phyloP scores from a whole-genome alignment of 2,888 invertebrate genomes.

The Oligia latruncula region DNA sequence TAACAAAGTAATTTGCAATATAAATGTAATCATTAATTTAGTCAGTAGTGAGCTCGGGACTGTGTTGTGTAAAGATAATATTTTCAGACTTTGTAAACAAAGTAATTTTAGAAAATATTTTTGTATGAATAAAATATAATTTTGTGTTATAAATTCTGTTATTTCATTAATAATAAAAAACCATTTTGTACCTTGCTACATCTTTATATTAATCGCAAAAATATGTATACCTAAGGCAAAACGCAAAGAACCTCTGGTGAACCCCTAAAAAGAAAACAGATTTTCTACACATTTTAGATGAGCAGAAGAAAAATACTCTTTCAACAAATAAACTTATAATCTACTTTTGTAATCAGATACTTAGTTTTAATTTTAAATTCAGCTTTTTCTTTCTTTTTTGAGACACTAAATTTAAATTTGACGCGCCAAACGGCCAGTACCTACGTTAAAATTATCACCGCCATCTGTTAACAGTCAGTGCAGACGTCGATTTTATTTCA shows the following conservation, averaged over 20 bases:
- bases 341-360: conserved; percentile 7
- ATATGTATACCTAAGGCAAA: neutral
- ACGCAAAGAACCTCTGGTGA: neutral
- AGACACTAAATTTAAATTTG: conserved; percentile 48
- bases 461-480: conserved; percentile 51
- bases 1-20: conserved; percentile 56
- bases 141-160: conserved; percentile 55
- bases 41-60: conserved; percentile 35
- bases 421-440: conserved; percentile 39
- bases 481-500: conserved; percentile 53
- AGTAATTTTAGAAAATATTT: conserved; percentile 72
- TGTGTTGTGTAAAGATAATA: conserved; percentile 64
- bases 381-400: conserved; percentile 1
- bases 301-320: neutral
- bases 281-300: neutral
- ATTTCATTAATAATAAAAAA: conserved; percentile 34
- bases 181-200: no score
- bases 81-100: conserved; percentile 75
- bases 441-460: conserved; percentile 53
- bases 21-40: conserved; percentile 52
- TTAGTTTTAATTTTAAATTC: conserved; percentile 35
- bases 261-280: neutral
- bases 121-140: conserved; percentile 68
- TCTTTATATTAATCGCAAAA: neutral
- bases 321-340: neutral